These are phyloP conservation scores for Mythimna loreyi DNA, from an alignment of 2,888 invertebrate species.

Conservation along the genomic window DNA sequence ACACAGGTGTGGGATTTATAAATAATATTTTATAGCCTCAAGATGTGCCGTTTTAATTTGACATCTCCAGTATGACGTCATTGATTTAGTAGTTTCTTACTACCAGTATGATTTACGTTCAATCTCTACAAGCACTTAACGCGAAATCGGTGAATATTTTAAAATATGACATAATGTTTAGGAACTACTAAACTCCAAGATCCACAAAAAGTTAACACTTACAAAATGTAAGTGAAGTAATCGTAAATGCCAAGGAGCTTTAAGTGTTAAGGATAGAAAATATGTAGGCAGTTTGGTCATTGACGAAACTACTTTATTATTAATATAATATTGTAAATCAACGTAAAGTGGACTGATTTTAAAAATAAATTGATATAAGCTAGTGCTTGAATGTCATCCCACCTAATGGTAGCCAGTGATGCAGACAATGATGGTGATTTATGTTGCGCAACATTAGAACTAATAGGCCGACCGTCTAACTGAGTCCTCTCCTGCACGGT, in stretches of 20 bases:
- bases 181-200: conserved; percentile 35
- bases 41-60: conserved; percentile 33
- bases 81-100: conserved; percentile 25
- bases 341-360: too few species aligned
- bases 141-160: conserved; percentile 41
- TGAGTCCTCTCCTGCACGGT: too few species aligned
- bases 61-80: conserved; percentile 42
- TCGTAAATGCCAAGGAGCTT: conserved; percentile 42
- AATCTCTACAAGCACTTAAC: conserved; percentile 37
- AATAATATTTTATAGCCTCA: conserved; percentile 32
- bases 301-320: neutral
- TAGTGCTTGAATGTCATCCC: too few species aligned
- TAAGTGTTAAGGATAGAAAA: neutral
- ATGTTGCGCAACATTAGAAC: neutral
- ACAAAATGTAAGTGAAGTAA: conserved; percentile 26
- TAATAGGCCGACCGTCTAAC: too few species aligned
- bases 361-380: too few species aligned
- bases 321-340: neutral
- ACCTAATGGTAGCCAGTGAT: too few species aligned
- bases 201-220: conserved; percentile 31
- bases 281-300: neutral
- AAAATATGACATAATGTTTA: conserved; percentile 57
- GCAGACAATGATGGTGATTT: neutral
- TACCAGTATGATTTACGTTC: conserved; percentile 38
- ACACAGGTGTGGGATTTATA: conserved; percentile 33